A percentile compares a stretch with the other conserved stretches of the same genome.
These are phyloP conservation scores for Drosophila borborema DNA, from an alignment of 2,888 invertebrate species.

Conservation along the genomic window DNA sequence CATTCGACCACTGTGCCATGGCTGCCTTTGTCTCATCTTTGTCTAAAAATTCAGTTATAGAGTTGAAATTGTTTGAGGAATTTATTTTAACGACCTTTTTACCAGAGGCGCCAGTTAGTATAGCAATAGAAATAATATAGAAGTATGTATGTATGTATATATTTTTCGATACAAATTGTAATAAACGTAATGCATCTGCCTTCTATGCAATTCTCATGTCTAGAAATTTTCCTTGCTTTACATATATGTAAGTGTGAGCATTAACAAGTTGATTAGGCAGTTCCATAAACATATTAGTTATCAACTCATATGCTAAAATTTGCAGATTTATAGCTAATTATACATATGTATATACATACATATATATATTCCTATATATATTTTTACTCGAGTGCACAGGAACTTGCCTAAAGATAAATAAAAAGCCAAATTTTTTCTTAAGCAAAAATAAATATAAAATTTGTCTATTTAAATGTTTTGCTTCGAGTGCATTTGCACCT, in stretches of 20 bases:
- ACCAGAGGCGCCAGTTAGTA: too few species aligned
- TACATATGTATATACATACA: neutral
- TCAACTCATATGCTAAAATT: neutral
- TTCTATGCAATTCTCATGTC: slow-evolving; percentile 3
- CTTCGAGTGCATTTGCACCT: slow-evolving; percentile 18
- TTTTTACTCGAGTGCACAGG: neutral
- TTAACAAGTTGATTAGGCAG: neutral
- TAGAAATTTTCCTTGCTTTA: neutral
- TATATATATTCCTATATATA: neutral
- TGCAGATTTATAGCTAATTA: neutral
- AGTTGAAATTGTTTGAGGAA: neutral
- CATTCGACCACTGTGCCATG: slow-evolving; percentile 6
- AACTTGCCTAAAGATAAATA: neutral
- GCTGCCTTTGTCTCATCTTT: neutral
- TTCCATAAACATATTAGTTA: neutral
- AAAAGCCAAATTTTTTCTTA: neutral
- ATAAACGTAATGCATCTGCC: neutral
- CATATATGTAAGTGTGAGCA: neutral
- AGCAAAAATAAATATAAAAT: neutral
- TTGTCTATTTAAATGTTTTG: neutral
- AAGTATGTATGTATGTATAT: too few species aligned
- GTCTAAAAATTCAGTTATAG: neutral
- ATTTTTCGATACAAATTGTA: too few species aligned
- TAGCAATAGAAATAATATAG: too few species aligned
- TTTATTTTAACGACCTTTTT: neutral